Evolutionary conservation across 2,797 vertebrate species (phyloP).

Genomic region (Calcarius lapponicus): DNA sequence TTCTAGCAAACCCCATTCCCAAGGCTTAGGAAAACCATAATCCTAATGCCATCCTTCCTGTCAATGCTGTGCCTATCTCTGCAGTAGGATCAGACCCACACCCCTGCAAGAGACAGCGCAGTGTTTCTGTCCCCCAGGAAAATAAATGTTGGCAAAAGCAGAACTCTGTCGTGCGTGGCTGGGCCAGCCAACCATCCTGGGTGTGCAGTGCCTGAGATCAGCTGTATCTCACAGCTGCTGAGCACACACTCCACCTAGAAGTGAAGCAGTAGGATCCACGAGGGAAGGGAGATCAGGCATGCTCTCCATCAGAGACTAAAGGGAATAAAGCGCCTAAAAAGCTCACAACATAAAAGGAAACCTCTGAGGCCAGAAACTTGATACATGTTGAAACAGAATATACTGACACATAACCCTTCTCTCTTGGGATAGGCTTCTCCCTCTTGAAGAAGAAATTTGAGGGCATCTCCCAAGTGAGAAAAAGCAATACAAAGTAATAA

Average conservation of each 20-base stretch:
- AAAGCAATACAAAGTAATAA: neutral
- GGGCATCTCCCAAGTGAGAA: neutral
- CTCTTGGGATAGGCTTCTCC: neutral
- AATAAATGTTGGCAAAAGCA: neutral
- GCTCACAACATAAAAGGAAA: neutral
- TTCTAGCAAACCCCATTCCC: neutral
- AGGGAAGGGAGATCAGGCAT: neutral
- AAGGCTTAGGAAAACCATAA: neutral
- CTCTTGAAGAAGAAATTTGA: neutral
- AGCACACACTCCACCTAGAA: slow-evolving; percentile 23
- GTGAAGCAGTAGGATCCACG: neutral
- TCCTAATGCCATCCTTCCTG: neutral
- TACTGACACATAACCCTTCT: neutral
- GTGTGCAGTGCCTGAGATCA: neutral
- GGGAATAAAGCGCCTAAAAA: neutral
- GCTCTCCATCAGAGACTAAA: neutral
- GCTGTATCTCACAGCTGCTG: neutral
- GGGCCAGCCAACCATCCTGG: neutral
- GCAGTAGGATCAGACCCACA: accelerated
- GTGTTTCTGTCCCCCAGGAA: neutral
- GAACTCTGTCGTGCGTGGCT: accelerated
- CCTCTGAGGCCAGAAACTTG: neutral
- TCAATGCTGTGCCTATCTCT: accelerated
- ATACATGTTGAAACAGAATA: neutral
- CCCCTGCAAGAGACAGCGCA: accelerated